Evolutionary conservation across 2,888 invertebrate species (phyloP).

Genomic region (Drosophila cyrtoloma): DNA sequence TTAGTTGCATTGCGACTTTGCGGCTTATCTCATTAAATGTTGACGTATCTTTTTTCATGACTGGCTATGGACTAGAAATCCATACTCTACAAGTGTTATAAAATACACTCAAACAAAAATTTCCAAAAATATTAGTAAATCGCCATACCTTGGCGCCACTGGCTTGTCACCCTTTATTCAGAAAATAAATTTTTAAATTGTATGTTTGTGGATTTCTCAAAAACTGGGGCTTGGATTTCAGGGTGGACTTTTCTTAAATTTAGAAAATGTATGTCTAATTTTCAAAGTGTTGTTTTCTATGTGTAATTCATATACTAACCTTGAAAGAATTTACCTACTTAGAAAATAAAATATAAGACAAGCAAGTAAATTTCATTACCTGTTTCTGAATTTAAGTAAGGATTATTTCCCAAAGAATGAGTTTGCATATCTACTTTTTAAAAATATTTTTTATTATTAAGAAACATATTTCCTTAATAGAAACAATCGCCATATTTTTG

Average conservation of each 20-base stretch:
- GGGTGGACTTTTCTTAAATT: background rate
- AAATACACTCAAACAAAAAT: conserved; percentile 1
- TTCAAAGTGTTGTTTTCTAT: background rate
- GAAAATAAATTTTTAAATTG: background rate
- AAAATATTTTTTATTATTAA: too few relatives aligned
- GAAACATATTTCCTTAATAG: too few relatives aligned
- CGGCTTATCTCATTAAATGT: conserved; percentile 64
- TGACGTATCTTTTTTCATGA: conserved; percentile 35
- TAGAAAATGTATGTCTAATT: background rate
- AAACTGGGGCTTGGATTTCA: background rate
- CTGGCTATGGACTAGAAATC: background rate
- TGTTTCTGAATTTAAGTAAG: background rate
- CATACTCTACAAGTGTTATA: background rate
- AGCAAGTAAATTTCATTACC: background rate
- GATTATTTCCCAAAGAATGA: background rate
- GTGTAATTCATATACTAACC: background rate
- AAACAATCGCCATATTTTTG: background rate
- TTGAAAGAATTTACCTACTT: background rate
- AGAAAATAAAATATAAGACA: background rate
- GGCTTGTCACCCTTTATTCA: background rate
- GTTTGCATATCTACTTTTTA: background rate
- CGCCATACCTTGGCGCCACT: background rate
- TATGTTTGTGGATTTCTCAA: background rate
- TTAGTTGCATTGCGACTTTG: conserved; percentile 54
- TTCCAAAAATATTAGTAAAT: background rate